A percentile compares a stretch with the other conserved stretches of the same genome.
Evolutionary conservation across 2,113 vertebrate species (phyloP).

Genomic region (Ptyas mucosa): DNA sequence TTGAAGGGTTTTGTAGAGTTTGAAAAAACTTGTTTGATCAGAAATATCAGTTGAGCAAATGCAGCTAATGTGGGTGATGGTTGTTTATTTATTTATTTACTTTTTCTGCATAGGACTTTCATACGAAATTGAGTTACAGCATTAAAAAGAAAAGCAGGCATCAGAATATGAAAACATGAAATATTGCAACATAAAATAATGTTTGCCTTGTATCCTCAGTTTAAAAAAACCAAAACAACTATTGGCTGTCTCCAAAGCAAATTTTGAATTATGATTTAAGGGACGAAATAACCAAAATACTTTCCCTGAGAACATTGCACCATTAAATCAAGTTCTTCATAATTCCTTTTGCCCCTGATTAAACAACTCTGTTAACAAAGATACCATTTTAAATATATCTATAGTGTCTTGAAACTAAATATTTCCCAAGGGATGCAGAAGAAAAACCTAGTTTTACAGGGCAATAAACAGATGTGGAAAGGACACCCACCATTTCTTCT

Average conservation of each 20-base stretch:
- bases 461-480: background rate
- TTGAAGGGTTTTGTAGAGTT: background rate
- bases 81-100: background rate
- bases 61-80: background rate
- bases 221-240: too few species aligned
- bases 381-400: background rate
- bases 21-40: background rate
- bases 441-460: background rate
- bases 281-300: background rate
- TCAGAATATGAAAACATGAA: background rate
- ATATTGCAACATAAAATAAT: background rate
- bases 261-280: slow-evolving; percentile 12
- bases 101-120: background rate
- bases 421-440: background rate
- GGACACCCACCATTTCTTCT: background rate
- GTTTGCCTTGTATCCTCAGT: background rate
- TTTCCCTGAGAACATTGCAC: background rate
- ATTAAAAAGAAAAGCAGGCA: background rate
- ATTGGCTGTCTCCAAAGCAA: background rate
- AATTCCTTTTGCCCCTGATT: background rate
- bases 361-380: background rate
- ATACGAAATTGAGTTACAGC: background rate
- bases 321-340: background rate
- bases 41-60: background rate
- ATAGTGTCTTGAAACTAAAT: background rate